A percentile compares a stretch with the other conserved stretches of the same genome.
phyloP scores from a whole-genome alignment of 2,888 invertebrate species.

The Pseudococcus viburni region DNA sequence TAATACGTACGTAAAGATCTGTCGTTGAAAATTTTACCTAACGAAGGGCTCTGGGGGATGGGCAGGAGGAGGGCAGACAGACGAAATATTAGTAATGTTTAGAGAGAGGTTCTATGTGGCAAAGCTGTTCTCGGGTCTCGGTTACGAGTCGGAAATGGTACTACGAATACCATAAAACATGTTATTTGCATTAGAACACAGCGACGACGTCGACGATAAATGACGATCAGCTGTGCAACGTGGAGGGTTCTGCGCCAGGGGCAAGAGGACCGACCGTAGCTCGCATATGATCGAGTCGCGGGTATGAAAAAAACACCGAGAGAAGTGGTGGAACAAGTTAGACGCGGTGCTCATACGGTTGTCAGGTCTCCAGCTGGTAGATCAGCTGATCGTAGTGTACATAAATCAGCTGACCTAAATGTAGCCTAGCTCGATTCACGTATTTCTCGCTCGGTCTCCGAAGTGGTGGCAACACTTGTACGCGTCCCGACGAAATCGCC shows the following conservation, averaged over 20 bases:
- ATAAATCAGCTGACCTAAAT: slow-evolving; percentile 60
- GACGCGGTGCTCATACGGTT: slow-evolving; percentile 30
- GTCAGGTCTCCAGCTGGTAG: slow-evolving; percentile 46
- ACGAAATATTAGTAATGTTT: neutral
- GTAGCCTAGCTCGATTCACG: neutral
- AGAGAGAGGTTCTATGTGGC: neutral
- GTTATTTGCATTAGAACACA: slow-evolving; percentile 27
- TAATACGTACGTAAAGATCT: neutral
- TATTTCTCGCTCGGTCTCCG: neutral
- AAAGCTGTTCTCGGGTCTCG: neutral
- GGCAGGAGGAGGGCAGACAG: neutral
- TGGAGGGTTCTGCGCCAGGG: neutral
- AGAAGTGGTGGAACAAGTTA: slow-evolving; percentile 42
- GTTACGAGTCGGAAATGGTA: slow-evolving; percentile 13
- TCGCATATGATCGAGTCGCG: neutral
- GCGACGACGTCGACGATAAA: neutral
- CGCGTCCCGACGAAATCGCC: neutral
- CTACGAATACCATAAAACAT: slow-evolving; percentile 2
- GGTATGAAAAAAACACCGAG: neutral
- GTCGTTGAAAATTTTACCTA: neutral
- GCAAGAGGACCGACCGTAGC: neutral
- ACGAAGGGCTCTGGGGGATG: neutral
- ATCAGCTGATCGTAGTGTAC: slow-evolving; percentile 58
- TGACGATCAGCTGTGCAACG: neutral
- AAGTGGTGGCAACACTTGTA: slow-evolving; percentile 42